Conservation (phyloP, 2,888 invertebrate genomes). For the Schrankia costaestrigalis region DNA sequence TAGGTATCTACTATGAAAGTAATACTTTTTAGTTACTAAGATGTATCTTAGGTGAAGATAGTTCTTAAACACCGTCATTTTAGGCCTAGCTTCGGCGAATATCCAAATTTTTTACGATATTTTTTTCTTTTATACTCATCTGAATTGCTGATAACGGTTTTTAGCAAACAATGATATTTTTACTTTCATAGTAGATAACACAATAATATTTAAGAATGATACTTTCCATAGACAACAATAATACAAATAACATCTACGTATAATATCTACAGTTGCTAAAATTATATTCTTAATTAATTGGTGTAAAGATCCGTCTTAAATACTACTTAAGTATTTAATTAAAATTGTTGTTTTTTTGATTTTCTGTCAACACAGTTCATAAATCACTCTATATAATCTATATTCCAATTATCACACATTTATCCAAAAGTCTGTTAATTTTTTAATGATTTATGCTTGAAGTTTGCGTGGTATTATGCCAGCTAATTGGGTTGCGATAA, state of each 20-base stretch:
- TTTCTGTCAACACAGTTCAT: conserved; percentile 31
- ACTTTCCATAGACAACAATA: conserved; percentile 51
- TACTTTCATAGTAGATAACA: conserved; percentile 11
- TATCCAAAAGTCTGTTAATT: conserved; percentile 18
- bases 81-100: too few relatives aligned
- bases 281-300: conserved; percentile 75
- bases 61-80: too few relatives aligned
- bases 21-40: conserved; percentile 1
- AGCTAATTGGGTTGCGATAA: too few relatives aligned
- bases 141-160: too few relatives aligned
- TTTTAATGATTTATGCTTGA: conserved; percentile 11
- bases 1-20: conserved; percentile 10
- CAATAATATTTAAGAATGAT: conserved; percentile 17
- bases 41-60: too few relatives aligned
- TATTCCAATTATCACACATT: conserved; percentile 47
- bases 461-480: conserved; percentile 17
- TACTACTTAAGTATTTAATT: conserved; percentile 47
- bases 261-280: conserved; percentile 62
- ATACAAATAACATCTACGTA: conserved; percentile 66
- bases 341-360: conserved; percentile 42
- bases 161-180: too few relatives aligned
- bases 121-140: too few relatives aligned
- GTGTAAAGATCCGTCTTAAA: conserved; percentile 78
- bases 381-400: conserved; percentile 36
- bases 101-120: too few relatives aligned